Evolutionary conservation across 1,140 invertebrate species (phyloP), one percentile per base, ranked within the genome.

Genomic region (Apocrypta bakeri): DNA sequence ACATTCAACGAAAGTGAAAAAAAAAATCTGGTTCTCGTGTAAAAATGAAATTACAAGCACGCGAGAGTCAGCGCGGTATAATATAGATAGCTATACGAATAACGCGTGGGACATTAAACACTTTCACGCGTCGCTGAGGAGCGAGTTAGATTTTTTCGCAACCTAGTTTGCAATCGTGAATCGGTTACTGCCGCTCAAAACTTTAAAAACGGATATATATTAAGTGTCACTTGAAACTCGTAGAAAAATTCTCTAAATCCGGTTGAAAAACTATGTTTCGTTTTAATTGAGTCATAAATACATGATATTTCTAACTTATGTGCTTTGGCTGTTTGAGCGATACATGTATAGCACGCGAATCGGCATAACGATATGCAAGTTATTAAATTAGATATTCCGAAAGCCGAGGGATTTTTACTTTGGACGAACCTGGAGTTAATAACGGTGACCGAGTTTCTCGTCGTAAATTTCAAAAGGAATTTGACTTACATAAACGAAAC

Each of bases 331-430:
- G 12, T 48, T 48, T 48, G 21, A 48, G 0, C 11, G 42, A 48
- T 48, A 48, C 9, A 37, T n/a, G n/a, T n/a, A 37, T 9, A 9
- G 12, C 42, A 1, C 14, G 42, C 12, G 42, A 17, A 1, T 12
- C 27, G 11, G 29, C 21, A 69, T 8, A 64, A 64, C 63, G 25
- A 29, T n/a, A n/a, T n/a, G n/a, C n/a, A n/a, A n/a, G n/a, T 48
- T 48, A 71, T n/a, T 68, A 66, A 66, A 78, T 78, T 78, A 76
- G n/a, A 33, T 76, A 78, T 68, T 68, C 63, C 68, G 25, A 78
- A 78, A 78, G 42, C 75, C 17, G 66, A 37, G 25, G 7, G 29
- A 4, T 56, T 56, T 56, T 56, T 21, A 17, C 42, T 48, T 48
- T n/a, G n/a, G n/a, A n/a, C 12, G 12, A 48, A 17, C 48, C 17